Percentiles rank a stretch among this genome's conserved stretches.
Evolutionary conservation across 2,797 vertebrate species (phyloP).

Genomic region (Pempheris klunzingeri): DNA sequence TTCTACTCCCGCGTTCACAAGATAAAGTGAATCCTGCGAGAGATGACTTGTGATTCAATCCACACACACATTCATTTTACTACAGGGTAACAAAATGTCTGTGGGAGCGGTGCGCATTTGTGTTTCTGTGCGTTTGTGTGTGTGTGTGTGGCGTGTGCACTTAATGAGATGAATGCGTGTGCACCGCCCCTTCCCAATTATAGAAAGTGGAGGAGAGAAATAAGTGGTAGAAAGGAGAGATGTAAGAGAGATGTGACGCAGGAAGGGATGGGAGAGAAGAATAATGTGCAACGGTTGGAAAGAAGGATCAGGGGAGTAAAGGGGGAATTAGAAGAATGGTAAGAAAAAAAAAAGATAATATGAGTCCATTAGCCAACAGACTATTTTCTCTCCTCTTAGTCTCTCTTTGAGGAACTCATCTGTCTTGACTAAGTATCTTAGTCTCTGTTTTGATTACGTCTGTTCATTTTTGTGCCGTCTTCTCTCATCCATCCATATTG

Average conservation of each 20-base stretch:
- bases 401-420: constrained; percentile 49
- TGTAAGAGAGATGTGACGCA: constrained; percentile 41
- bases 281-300: constrained; percentile 46
- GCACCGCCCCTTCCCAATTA: constrained; percentile 67
- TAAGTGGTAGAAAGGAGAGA: constrained; percentile 57
- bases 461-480: constrained; percentile 25
- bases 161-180: constrained; percentile 73
- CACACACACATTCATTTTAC: constrained; percentile 44
- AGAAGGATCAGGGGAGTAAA: constrained; percentile 50
- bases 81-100: constrained; percentile 58
- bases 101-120: constrained; percentile 33
- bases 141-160: constrained; percentile 30
- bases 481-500: constrained; percentile 51
- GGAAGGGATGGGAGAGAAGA: constrained; percentile 38
- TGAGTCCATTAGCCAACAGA: constrained; percentile 64
- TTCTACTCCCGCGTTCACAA: constrained; percentile 52
- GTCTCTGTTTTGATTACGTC: constrained; percentile 51
- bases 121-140: constrained; percentile 26
- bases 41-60: constrained; percentile 54
- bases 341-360: constrained; percentile 47
- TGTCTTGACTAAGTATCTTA: constrained; percentile 45
- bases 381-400: constrained; percentile 41
- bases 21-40: constrained; percentile 62
- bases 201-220: constrained; percentile 67
- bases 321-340: constrained; percentile 45